Conservation (phyloP, 2,888 invertebrate species). For the Metalampra italica region DNA sequence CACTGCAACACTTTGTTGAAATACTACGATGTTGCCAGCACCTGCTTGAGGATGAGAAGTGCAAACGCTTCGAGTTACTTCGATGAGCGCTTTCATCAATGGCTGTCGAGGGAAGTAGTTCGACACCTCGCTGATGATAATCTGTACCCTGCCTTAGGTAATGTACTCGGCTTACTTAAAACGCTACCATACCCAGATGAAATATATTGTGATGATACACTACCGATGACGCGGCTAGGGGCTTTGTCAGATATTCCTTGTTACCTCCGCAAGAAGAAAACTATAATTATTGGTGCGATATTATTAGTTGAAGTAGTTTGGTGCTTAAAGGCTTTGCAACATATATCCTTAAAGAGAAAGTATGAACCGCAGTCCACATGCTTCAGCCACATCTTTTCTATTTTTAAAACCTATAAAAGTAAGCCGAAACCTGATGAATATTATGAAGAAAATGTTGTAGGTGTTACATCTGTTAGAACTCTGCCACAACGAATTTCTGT, state of each 20-base stretch:
- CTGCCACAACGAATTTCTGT: too few relatives aligned
- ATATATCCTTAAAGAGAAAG: neutral
- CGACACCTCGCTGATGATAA: constrained; percentile 79
- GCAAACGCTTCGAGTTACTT: constrained; percentile 57
- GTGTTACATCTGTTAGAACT: too few relatives aligned
- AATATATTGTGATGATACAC: neutral
- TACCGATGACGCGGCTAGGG: neutral
- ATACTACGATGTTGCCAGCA: constrained; percentile 75
- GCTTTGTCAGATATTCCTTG: constrained; percentile 4
- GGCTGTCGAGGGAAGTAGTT: constrained; percentile 70
- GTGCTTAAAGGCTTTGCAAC: constrained; percentile 39
- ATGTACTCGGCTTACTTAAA: constrained; percentile 57
- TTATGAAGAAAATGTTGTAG: neutral
- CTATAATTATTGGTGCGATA: constrained; percentile 39
- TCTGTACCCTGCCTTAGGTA: constrained; percentile 78
- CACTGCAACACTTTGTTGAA: constrained; percentile 65
- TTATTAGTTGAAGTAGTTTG: constrained; percentile 52
- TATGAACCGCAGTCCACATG: neutral
- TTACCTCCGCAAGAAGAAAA: constrained; percentile 35
- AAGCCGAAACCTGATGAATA: neutral
- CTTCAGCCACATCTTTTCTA: neutral
- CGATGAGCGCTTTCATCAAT: constrained; percentile 71
- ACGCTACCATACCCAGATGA: neutral
- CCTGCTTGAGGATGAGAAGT: constrained; percentile 65
- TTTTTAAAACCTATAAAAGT: neutral